Conservation (phyloP, 2,113 vertebrate genomes). For the Microtus richardsoni region DNA sequence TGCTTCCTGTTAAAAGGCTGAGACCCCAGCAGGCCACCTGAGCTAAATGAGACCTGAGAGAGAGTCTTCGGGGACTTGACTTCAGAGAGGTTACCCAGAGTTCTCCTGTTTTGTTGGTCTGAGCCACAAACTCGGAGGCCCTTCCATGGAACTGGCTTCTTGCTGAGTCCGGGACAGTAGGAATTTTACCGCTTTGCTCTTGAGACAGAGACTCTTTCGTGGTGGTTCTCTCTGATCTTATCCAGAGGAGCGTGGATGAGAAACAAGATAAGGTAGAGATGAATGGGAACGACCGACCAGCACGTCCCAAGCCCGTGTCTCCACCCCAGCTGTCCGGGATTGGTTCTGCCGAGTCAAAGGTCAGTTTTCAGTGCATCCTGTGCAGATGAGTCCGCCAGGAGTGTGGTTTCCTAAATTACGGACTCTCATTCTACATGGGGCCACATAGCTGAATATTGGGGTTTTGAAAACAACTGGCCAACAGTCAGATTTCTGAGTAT, state of each 20-base stretch:
- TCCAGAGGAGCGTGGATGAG: background rate
- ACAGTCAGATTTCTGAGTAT: background rate
- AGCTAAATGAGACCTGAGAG: background rate
- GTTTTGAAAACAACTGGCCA: background rate
- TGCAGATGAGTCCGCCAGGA: background rate
- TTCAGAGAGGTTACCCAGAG: background rate
- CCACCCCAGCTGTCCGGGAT: background rate
- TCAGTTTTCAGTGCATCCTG: background rate
- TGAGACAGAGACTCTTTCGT: background rate
- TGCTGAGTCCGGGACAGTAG: background rate
- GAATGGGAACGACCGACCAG: rapidly evolving
- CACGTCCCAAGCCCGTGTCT: too few relatives aligned
- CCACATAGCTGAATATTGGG: background rate
- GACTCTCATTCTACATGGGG: background rate
- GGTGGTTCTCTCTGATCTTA: rapidly evolving
- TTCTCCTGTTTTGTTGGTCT: background rate
- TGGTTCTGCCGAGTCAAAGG: background rate
- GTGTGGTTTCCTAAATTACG: background rate
- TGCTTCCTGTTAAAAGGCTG: background rate
- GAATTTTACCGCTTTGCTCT: background rate
- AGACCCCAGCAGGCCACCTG: rapidly evolving
- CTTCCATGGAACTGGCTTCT: background rate
- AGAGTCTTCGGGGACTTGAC: background rate
- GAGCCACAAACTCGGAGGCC: background rate
- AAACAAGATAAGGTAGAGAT: background rate